Percentiles rank a stretch among this genome's conserved stretches.
These are phyloP conservation scores for Machimus atricapillus DNA, from an alignment of 2,888 invertebrate genomes.

Conservation along the genomic window DNA sequence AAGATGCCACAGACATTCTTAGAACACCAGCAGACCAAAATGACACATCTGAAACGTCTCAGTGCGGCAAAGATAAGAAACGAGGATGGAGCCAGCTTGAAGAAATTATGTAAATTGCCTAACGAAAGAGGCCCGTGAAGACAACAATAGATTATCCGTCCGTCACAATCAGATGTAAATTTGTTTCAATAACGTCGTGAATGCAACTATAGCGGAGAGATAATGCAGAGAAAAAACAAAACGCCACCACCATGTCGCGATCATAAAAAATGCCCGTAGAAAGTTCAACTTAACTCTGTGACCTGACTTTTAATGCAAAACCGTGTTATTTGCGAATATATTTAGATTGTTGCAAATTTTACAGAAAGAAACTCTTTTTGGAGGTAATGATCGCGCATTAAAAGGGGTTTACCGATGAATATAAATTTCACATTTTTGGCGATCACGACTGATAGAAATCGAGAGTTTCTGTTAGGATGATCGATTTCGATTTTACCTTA, in stretches of 20 bases:
- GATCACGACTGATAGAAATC: not conserved
- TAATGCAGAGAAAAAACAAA: not conserved
- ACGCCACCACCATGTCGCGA: not conserved
- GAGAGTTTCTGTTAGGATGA: not conserved
- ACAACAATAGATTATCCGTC: constrained; percentile 12
- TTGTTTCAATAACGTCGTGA: not conserved
- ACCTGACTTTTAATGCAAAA: constrained; percentile 21
- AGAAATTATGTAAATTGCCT: not conserved
- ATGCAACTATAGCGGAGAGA: not conserved
- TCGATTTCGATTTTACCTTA: not conserved
- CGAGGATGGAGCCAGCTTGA: not conserved
- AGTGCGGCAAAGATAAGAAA: not conserved
- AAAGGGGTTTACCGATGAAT: not conserved
- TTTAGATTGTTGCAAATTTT: constrained; percentile 2
- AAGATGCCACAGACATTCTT: not conserved
- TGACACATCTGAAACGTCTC: not conserved
- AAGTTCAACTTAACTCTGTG: constrained; percentile 20
- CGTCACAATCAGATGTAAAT: constrained; percentile 24
- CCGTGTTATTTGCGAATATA: not conserved
- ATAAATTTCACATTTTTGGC: not conserved
- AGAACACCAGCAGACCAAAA: not conserved
- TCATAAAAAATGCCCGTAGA: not conserved
- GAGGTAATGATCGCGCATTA: not conserved
- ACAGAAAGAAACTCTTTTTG: not conserved
- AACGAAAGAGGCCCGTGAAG: constrained; percentile 1